phyloP scores from a whole-genome alignment of 2,113 vertebrate genomes.

The Mystacornis crossleyi region DNA sequence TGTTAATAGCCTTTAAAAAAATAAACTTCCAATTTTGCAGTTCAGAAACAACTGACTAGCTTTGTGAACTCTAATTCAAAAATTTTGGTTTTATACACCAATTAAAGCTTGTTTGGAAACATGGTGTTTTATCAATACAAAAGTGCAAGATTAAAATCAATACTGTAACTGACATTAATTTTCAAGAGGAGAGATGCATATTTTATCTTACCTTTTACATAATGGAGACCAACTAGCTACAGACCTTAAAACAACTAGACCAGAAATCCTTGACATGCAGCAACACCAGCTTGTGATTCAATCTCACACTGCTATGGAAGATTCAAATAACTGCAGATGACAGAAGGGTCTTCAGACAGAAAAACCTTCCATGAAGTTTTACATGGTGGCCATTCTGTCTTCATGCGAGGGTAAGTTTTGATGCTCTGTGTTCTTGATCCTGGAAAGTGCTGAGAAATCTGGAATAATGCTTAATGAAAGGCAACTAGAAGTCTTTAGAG shows the following conservation, averaged over 20 bases:
- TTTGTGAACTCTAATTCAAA: conserved; percentile 3
- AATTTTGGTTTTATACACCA: background rate
- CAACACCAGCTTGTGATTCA: background rate
- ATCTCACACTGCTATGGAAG: background rate
- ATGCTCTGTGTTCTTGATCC: background rate
- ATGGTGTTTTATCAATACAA: background rate
- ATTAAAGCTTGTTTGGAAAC: background rate
- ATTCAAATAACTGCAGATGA: background rate
- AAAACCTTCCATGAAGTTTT: background rate
- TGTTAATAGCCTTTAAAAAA: background rate
- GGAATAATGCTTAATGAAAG: background rate
- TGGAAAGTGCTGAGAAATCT: background rate
- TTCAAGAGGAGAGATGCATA: background rate
- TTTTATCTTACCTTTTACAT: background rate
- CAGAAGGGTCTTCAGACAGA: background rate
- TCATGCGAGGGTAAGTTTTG: background rate
- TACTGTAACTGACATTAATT: conserved; percentile 8
- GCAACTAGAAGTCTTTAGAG: background rate
- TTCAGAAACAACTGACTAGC: background rate
- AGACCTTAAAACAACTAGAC: background rate
- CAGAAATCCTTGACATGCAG: background rate
- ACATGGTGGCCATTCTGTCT: background rate
- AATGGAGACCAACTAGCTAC: background rate
- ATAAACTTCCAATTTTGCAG: background rate
- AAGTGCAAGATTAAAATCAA: background rate